These are phyloP conservation scores for Phylloscopus whistleri DNA, from an alignment of 2,113 vertebrate species.

Conservation along the genomic window DNA sequence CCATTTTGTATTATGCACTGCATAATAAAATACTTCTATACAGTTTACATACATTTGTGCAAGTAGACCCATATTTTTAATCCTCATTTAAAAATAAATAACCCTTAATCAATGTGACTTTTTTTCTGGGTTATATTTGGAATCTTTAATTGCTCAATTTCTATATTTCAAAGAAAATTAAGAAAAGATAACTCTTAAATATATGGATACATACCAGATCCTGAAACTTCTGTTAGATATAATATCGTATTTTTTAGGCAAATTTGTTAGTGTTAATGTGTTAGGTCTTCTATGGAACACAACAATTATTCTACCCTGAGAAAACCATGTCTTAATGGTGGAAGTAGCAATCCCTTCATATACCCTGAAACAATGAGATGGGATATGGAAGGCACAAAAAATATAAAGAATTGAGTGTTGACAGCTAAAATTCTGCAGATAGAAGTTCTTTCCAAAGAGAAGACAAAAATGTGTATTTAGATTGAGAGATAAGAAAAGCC, in stretches of 20 bases:
- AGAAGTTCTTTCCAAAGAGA: neutral
- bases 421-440: neutral
- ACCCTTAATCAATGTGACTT: neutral
- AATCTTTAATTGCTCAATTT: neutral
- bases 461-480: neutral
- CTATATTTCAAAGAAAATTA: neutral
- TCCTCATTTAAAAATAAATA: neutral
- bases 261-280: neutral
- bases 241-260: neutral
- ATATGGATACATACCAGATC: neutral
- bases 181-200: neutral
- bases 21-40: neutral
- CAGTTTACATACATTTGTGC: neutral
- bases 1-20: fast-evolving
- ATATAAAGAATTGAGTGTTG: neutral
- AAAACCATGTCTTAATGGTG: neutral
- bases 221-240: neutral
- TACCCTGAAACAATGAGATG: neutral
- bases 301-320: neutral
- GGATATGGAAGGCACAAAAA: neutral
- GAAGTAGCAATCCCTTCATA: neutral
- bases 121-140: neutral
- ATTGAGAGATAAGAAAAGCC: neutral
- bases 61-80: neutral
- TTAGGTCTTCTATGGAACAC: neutral